Evolutionary conservation across 2,113 vertebrate genomes (phyloP).

Genomic region (Hippocampus mohnikei): DNA sequence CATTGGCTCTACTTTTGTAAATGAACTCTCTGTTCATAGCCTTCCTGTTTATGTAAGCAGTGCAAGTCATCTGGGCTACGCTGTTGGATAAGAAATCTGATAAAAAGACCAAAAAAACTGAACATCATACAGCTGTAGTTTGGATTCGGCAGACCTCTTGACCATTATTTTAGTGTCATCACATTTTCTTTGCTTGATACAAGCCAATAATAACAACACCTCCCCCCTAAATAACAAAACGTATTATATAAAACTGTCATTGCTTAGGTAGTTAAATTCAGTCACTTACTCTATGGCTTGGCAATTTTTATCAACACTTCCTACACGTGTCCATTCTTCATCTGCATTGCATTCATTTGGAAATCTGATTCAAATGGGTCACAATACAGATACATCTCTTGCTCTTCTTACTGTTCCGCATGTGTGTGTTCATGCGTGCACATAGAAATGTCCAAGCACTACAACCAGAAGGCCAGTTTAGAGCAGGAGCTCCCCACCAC

Average conservation of each 20-base stretch:
- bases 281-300: background rate
- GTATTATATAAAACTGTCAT: background rate
- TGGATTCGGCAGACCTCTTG: no score
- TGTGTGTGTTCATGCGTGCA: conserved; percentile 3
- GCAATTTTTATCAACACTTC: background rate
- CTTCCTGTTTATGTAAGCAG: no score
- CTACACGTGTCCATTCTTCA: background rate
- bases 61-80: no score
- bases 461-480: conserved; percentile 87
- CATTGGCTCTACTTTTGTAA: background rate
- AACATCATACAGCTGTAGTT: no score
- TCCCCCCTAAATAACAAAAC: no score
- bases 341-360: background rate
- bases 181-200: no score
- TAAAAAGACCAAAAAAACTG: no score
- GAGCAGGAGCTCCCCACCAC: conserved; percentile 90
- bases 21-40: no score
- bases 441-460: conserved; percentile 90
- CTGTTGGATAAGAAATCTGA: no score
- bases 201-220: no score
- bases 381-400: background rate
- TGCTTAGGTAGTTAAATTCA: background rate
- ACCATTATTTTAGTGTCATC: no score
- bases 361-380: background rate
- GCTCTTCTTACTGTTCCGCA: conserved; percentile 2